Evolutionary conservation across 2,888 invertebrate species (phyloP), one percentile per base, ranked within the genome.

Genomic region (Drosophila silvestris): DNA sequence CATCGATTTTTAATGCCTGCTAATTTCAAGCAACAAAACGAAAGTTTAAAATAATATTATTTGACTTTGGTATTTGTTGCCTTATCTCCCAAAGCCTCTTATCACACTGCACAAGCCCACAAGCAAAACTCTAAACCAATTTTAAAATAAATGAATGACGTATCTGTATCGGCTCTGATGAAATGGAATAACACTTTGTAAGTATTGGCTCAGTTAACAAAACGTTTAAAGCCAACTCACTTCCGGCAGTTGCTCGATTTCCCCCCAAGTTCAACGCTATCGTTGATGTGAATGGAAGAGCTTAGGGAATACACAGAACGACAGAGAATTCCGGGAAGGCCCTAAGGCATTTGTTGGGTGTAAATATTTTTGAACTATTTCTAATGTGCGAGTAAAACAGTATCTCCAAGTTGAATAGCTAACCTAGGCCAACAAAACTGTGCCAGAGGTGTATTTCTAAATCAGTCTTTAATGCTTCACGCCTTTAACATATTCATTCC

Each of bases 21-120:
- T 37, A 22, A 53, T 5, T 32, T 12, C 14, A 33, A 47, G n/a
- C 4, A 33, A 58, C 14, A n/a, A 47, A 47, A 10, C n/a, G 7
- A 47, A 12, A 28, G 30, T 70, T 51, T 56, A 6, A 12, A 22
- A 19, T 28, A 16, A 30, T 22, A 26, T 54, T 58, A n/a, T 14
- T 52, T 22, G 16, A 16, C 33, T 19, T 0, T 35, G 52, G 44
- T 60, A 56, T 59, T 54, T 39, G 33, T 19, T 30, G 51, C 33
- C 41, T 73, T 73, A 73, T 74, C 47, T 26, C 73, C 52, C 5
- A 28, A 64, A 47, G 35, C 22, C 32, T 37, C 54, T 73, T 72
- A 72, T 73, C 72, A 64, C 7, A 57, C 2, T 19, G 1, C 57
- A n/a, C 12, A 39, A 39, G 14, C n/a, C 16, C 30, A 16, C 28